Evolutionary conservation across 2,113 vertebrate genomes (phyloP), one percentile per base, ranked within the genome.

Genomic region (Cryptomyrus ogoouensis): DNA sequence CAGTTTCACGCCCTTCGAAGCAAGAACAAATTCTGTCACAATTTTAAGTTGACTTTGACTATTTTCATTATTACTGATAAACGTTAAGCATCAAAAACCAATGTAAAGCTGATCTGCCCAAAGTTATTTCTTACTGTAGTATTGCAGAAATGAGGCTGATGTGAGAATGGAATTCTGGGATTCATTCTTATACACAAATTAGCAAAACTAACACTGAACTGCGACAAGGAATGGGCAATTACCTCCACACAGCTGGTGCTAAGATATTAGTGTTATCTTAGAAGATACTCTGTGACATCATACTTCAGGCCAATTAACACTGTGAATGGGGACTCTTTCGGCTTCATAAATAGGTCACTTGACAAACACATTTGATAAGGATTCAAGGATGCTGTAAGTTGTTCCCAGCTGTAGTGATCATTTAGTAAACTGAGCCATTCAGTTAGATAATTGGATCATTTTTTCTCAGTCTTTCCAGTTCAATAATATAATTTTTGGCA

Each of bases 1-100:
- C 94, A 94, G 94, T 95, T 91, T 93, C 90, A 24, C 15, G 83
- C 52, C 88, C 35, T 39, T 35, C 6, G 7, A 19, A 17, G 74
- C 74, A 80, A 17, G 4, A 80, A 17, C 5, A 19, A 80, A 42
- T 77, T 77, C 35, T 35, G 15, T 77, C 15, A 39, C n/a, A 66
- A 66, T 70, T 31, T 70, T 31, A 70, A 31, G n/a, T 15, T 70
- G 62, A 70, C n/a, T 70, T 70, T 66, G 62, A 62, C 56, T 42
- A 39, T 39, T 77, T 19, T 39, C 35, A 80, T 42, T 42, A 80
- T 80, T 80, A 80, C 6, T 42, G 42, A 80, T 39, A 42, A 35
- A 77, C 15, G 15, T 77, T 15, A 77, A 74, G 27, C 12, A 35
- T 35, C 3, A 74, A 74, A 66, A 66, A 27, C 58, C 58, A 66